phyloP scores from a whole-genome alignment of 53 echinoderm and acorn worm genomes.

The Patiria pectinifera region DNA sequence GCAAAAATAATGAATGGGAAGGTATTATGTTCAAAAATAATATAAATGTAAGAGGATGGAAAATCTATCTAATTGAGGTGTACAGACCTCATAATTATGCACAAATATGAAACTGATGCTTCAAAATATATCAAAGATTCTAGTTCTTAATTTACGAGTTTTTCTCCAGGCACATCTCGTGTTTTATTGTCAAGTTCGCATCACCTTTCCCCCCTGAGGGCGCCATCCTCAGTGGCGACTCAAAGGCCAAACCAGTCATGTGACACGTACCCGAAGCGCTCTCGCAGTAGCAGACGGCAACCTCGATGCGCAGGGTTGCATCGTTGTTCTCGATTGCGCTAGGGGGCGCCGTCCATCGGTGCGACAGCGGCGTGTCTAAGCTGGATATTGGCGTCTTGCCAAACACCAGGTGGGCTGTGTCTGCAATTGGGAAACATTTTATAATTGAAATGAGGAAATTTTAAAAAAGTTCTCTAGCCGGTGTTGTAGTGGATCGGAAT shows the following conservation, averaged over 20 bases:
- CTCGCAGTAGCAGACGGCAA: conserved; percentile 76
- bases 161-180: not conserved
- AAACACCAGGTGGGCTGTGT: conserved; percentile 17
- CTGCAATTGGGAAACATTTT: not conserved
- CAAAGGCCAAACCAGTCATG: conserved; percentile 79
- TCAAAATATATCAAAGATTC: too few species aligned
- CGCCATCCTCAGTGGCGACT: conserved; percentile 53
- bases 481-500: too few species aligned
- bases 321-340: not conserved
- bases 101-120: too few species aligned
- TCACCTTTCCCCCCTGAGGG: not conserved
- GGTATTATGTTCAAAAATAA: too few species aligned
- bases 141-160: too few species aligned
- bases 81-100: too few species aligned
- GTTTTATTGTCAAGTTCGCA: conserved; percentile 3
- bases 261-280: conserved; percentile 67
- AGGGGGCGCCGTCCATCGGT: conserved; percentile 39
- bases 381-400: conserved; percentile 42
- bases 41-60: too few species aligned
- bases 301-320: conserved; percentile 61
- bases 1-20: too few species aligned
- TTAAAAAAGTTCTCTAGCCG: not conserved
- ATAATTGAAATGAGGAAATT: not conserved
- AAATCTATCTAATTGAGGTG: too few species aligned
- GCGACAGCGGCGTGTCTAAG: conserved; percentile 35